A percentile compares a stretch with the other conserved stretches of the same genome.
These are phyloP conservation scores for Sebastes ruberrimus DNA, from an alignment of 2,797 vertebrate species.

Conservation along the genomic window DNA sequence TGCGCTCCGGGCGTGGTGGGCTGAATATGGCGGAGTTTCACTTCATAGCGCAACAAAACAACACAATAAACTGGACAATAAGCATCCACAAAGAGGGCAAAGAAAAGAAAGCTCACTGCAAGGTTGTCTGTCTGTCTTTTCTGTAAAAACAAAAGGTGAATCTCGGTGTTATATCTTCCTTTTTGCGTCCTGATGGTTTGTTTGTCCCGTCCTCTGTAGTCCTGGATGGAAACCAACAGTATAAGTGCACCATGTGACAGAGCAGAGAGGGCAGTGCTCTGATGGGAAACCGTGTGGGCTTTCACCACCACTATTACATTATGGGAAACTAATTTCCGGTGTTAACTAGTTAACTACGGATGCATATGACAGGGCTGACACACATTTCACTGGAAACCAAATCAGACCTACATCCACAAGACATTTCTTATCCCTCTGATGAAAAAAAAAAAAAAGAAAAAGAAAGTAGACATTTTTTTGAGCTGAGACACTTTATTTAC, in stretches of 20 bases:
- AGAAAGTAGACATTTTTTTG: slow-evolving; percentile 18
- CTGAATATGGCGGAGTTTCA: slow-evolving; percentile 86
- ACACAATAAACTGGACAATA: not conserved
- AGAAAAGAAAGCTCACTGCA: not conserved
- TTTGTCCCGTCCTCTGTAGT: slow-evolving; percentile 17
- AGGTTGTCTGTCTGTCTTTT: not conserved
- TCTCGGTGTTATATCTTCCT: not conserved
- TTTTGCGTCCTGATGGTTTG: slow-evolving; percentile 15
- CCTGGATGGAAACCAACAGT: not conserved
- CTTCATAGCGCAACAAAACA: slow-evolving; percentile 48
- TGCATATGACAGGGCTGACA: slow-evolving; percentile 41
- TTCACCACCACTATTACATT: slow-evolving; percentile 64
- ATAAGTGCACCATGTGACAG: slow-evolving; percentile 72
- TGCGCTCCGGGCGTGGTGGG: slow-evolving; percentile 85
- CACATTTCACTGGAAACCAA: slow-evolving; percentile 1
- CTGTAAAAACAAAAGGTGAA: not conserved
- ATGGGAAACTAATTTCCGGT: slow-evolving; percentile 70
- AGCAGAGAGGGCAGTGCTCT: slow-evolving; percentile 61
- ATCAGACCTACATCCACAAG: not conserved
- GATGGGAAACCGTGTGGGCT: slow-evolving; percentile 70
- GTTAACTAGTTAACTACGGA: slow-evolving; percentile 50
- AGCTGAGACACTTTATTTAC: slow-evolving; percentile 80
- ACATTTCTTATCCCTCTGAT: not conserved
- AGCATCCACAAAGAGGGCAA: not conserved
- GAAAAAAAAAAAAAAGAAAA: not conserved